Evolutionary conservation across 1,140 invertebrate genomes (phyloP), one percentile per base, ranked within the genome.

Genomic region (Aphelinus atriplicis): DNA sequence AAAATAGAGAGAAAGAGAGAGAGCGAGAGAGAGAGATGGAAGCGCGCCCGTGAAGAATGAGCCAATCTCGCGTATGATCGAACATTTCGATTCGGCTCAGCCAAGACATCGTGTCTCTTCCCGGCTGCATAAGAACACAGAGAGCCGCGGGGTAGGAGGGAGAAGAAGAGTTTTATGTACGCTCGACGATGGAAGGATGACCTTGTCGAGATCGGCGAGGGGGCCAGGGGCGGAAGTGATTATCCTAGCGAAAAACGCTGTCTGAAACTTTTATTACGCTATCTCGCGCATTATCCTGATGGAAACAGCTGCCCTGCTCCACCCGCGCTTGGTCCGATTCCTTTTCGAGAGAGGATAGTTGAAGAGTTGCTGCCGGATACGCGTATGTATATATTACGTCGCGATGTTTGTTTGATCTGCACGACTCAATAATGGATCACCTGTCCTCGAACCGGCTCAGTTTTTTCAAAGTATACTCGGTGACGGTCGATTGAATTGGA

Each of bases 51-150:
- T 84, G 83, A 84, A 84, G 81, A 83, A 82, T 81, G 82, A 82
- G 78, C 80, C 83, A 84, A 84, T 84, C 81, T 84, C 80, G 80
- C 81, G 81, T 82, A 82, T 82, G 81, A 84, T 83, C 80, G 83
- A 84, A 81, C 82, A 83, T 83, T 83, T 84, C 80, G 80, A 83
- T 84, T 84, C 80, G 75, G 60, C 75, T 70, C 73, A 70, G 62
- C 67, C 48, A 69, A 72, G 74, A 76, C 70, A 64, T 58, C 65
- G 58, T 70, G 63, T 74, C 61, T 65, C 65, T 71, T 72, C 63
- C 47, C 43, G 56, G 55, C 43, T 26, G 56, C 10, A n/a, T n/a
- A 10, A 42, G 10, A 48, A 69, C 10, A 45, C n/a, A 3, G 45
- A 4, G 46, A 61, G 46, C 2, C 48, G 10, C 2, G 26, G 45